Base-by-base conservation (phyloP, 2,113 vertebrate genomes). In the Charina bottae region DNA sequence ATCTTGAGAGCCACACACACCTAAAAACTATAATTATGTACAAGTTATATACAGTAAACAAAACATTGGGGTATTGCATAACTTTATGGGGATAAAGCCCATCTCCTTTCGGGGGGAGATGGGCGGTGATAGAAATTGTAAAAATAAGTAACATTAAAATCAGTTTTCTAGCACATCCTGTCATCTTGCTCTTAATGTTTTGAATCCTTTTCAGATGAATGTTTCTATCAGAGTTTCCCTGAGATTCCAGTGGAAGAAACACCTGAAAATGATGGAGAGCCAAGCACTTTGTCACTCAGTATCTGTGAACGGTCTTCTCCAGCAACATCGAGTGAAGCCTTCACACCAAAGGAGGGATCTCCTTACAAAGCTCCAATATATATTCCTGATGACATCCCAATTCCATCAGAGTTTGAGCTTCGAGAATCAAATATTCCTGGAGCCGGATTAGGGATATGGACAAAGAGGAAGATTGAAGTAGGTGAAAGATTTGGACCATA, bases 401-500 rank as follows among this genome's bases (percentile, higher is more conserved):
- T 98, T 95, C 98, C 98, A 92, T 97, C 98, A 92, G 99, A 99
- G 93, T 99, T 99, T 96, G 99, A 99, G 93, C 97, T 99, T 88
- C 98, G 98, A 92, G 98, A 99, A 96, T 99, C 99, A 64, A 97
- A 94, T 60, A 86, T 98, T 95, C 96, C 97, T 53, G 98, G 97
- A 26, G 97, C 97, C 9, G 97, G 97, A 96, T 97, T 99, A 96
- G 99, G 99, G 95, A 98, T 99, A 97, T 99, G 99, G 98, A 98
- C 98, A 96, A 98, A 97, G 96, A 98, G 98, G 97, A 98, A 97
- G 97, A 97, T 99, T 94, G 97, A 98, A 95, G 95, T 96, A 2
- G 99, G 98, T 15, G 99, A 99, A 95, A 98, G 97, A 89, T 98
- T 99, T 92, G 99, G 99, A 96, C 99, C 99, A n/a, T 99, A 98